phyloP scores from a whole-genome alignment of 2,113 vertebrate genomes.

The Ploceus nigricollis region DNA sequence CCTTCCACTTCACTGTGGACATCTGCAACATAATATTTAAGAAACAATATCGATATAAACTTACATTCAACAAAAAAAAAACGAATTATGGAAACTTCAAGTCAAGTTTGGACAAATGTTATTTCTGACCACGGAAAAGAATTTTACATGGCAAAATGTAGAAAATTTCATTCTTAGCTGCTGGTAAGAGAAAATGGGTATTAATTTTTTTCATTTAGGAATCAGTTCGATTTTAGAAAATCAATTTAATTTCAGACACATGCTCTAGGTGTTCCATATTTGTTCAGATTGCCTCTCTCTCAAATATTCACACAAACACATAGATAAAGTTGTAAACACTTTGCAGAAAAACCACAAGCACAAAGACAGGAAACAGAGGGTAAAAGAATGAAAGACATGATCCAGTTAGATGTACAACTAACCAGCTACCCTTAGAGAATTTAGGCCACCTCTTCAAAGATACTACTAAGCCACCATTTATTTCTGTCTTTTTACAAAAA shows the following conservation, averaged over 20 bases:
- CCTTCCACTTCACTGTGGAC: neutral
- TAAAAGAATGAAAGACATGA: neutral
- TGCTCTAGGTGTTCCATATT: slow-evolving; percentile 6
- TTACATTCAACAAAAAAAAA: neutral
- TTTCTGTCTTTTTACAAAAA: too few species aligned
- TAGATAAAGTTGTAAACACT: neutral
- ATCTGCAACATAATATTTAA: neutral
- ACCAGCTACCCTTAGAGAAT: neutral
- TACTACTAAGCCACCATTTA: neutral
- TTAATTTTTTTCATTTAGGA: slow-evolving; percentile 3
- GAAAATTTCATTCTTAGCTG: neutral
- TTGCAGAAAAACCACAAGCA: neutral
- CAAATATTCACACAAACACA: neutral
- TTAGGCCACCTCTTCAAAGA: neutral
- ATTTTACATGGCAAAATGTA: neutral
- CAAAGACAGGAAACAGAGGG: neutral
- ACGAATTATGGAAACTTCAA: neutral
- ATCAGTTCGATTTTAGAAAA: neutral
- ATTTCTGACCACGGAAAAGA: neutral
- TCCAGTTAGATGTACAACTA: neutral
- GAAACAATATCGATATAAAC: neutral
- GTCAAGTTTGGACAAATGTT: neutral
- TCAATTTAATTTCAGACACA: slow-evolving; percentile 23
- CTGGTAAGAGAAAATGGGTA: neutral
- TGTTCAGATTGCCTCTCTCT: neutral